phyloP scores from a whole-genome alignment of 2,797 vertebrate genomes.

The Bovichtus variegatus region DNA sequence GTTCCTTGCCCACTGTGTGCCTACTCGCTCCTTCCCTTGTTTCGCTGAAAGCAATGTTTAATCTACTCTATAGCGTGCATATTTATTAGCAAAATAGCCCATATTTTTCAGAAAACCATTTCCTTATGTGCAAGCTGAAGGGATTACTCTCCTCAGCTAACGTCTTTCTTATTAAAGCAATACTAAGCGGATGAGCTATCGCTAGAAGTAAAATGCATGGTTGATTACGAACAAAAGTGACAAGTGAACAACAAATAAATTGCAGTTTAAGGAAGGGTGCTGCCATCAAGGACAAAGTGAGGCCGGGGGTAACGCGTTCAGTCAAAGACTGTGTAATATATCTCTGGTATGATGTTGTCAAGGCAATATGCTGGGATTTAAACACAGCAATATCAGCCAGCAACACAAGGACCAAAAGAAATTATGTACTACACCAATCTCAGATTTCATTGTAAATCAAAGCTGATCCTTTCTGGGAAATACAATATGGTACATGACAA shows the following conservation, averaged over 20 bases:
- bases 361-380: conserved; percentile 62
- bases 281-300: conserved; percentile 74
- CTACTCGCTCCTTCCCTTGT: not conserved
- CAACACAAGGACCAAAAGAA: conserved; percentile 21
- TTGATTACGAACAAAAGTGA: conserved; percentile 69
- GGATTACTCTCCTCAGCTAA: conserved; percentile 60
- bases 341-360: conserved; percentile 67
- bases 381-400: conserved; percentile 54
- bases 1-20: not conserved
- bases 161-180: conserved; percentile 72
- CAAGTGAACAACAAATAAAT: conserved; percentile 75
- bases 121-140: conserved; percentile 43
- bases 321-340: conserved; percentile 65
- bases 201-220: conserved; percentile 54
- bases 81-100: conserved; percentile 61
- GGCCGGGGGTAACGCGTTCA: conserved; percentile 57
- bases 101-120: conserved; percentile 40
- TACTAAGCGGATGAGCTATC: conserved; percentile 64
- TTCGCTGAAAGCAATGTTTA: conserved; percentile 30
- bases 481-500: conserved; percentile 40
- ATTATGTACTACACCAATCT: conserved; percentile 47
- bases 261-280: conserved; percentile 67
- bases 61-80: conserved; percentile 46
- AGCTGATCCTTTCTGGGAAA: conserved; percentile 14
- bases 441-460: conserved; percentile 46